Evolutionary conservation across 2,888 invertebrate genomes (phyloP).

Genomic region (Aphrophora alni): DNA sequence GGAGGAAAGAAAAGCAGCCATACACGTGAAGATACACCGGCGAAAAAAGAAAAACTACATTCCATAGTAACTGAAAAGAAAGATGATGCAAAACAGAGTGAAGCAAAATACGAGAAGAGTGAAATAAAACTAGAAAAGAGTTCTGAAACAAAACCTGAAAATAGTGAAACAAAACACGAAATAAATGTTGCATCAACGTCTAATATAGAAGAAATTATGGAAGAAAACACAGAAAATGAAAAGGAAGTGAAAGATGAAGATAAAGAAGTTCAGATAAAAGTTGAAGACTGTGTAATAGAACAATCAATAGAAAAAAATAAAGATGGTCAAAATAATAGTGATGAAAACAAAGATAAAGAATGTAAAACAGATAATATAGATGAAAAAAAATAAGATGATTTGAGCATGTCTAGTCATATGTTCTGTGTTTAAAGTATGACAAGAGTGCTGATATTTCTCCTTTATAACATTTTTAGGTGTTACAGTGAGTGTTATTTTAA

Average conservation of each 20-base stretch:
- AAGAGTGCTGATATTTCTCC: too few relatives aligned
- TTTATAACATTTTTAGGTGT: too few relatives aligned
- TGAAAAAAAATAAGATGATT: too few relatives aligned
- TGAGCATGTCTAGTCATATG: neutral
- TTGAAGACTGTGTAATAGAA: neutral
- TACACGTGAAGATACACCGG: neutral
- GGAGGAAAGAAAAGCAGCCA: neutral
- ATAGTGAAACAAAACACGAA: neutral
- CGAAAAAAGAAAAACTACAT: neutral
- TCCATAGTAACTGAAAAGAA: neutral
- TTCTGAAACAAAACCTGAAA: neutral
- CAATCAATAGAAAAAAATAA: neutral
- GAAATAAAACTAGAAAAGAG: too few relatives aligned
- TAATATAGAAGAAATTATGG: neutral
- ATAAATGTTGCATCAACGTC: neutral
- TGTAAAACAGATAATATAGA: neutral
- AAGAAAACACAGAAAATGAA: neutral
- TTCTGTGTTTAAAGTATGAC: too few relatives aligned
- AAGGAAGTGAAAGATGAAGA: neutral
- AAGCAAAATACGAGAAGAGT: neutral
- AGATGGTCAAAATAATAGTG: neutral
- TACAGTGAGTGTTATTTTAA: too few relatives aligned
- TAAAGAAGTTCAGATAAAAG: neutral
- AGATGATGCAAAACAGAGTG: neutral
- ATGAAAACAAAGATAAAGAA: neutral